Conservation (phyloP, 2,113 vertebrate genomes). For the Rhegmatorhina hoffmannsi region DNA sequence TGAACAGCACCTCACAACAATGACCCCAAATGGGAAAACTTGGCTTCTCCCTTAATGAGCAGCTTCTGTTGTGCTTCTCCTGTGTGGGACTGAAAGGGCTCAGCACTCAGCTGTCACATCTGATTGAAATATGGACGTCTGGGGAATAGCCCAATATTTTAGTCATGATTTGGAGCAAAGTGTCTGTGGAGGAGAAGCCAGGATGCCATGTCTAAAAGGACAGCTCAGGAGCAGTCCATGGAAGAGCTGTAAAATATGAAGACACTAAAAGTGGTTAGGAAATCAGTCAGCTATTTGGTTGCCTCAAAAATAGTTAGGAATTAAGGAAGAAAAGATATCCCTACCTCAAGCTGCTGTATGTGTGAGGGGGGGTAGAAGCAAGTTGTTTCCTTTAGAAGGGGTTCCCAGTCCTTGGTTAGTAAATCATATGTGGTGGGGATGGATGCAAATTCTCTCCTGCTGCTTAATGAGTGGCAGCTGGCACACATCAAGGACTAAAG, state of each 20-base stretch:
- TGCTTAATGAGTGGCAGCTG: neutral
- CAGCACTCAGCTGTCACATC: neutral
- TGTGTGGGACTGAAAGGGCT: neutral
- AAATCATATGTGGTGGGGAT: neutral
- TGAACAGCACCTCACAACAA: neutral
- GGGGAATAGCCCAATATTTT: neutral
- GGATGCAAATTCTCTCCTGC: neutral
- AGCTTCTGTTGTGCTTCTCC: neutral
- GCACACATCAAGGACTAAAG: neutral
- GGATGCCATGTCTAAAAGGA: neutral
- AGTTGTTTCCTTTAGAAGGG: neutral
- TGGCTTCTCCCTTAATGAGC: neutral
- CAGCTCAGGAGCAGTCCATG: neutral
- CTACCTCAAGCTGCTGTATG: neutral
- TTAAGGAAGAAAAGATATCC: neutral
- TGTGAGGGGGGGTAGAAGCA: neutral
- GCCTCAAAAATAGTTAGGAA: neutral
- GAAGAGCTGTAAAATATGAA: neutral
- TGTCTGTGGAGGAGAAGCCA: neutral
- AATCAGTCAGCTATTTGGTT: neutral
- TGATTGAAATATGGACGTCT: neutral
- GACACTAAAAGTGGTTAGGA: neutral
- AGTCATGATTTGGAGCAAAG: neutral
- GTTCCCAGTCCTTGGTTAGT: neutral
- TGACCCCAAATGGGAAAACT: neutral